Percentiles rank a stretch among this genome's conserved stretches.
These are phyloP conservation scores for Dryoscopus gambensis DNA, from an alignment of 2,113 vertebrate genomes.

Conservation along the genomic window DNA sequence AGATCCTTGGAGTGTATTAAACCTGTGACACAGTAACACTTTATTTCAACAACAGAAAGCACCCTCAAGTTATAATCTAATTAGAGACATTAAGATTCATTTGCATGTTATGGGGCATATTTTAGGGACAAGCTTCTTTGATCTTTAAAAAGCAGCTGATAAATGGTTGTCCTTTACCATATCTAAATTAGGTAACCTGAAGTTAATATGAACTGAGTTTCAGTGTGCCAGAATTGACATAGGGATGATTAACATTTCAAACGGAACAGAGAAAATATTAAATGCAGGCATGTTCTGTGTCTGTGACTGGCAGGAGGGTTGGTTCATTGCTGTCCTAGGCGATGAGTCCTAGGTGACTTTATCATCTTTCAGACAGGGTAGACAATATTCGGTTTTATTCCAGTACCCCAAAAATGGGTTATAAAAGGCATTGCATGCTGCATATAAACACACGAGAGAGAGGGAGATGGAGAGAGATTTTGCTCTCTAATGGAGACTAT, in stretches of 20 bases:
- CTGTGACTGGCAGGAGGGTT: neutral
- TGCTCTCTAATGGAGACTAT: slow-evolving; percentile 5
- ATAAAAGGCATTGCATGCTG: slow-evolving; percentile 10
- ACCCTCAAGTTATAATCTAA: slow-evolving; percentile 41
- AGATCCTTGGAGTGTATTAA: neutral
- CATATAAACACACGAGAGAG: neutral
- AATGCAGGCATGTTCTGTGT: slow-evolving; percentile 10
- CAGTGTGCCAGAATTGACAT: slow-evolving; percentile 32
- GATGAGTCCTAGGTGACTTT: neutral
- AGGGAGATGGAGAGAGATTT: neutral
- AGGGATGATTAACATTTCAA: slow-evolving; percentile 60
- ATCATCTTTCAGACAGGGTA: slow-evolving; percentile 22
- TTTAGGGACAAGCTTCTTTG: slow-evolving; percentile 54
- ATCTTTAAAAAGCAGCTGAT: slow-evolving; percentile 20
- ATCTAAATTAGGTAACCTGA: slow-evolving; percentile 42
- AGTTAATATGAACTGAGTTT: slow-evolving; percentile 35
- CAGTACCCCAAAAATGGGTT: neutral
- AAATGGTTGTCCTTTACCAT: neutral
- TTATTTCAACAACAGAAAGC: slow-evolving; percentile 16
- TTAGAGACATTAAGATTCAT: slow-evolving; percentile 29
- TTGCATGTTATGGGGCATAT: slow-evolving; percentile 14
- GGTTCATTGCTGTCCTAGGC: neutral
- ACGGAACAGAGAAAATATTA: slow-evolving; percentile 6
- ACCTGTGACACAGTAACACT: neutral
- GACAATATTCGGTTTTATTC: neutral